phyloP scores from a whole-genome alignment of 2,797 vertebrate species.

The Muraenolepis orangiensis region DNA sequence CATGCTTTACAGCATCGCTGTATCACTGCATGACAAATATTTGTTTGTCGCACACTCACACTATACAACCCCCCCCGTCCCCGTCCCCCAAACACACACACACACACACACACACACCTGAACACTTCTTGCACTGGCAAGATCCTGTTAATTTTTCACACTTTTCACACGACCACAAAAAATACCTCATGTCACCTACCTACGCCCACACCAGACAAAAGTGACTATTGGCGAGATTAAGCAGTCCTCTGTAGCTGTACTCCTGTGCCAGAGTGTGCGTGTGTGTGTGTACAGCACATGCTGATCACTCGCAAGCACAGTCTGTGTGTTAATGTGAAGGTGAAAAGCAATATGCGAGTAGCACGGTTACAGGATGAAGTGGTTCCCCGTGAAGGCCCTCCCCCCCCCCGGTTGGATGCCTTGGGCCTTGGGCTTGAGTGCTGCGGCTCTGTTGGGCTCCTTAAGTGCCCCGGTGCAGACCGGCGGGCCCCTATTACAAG shows the following conservation, averaged over 20 bases:
- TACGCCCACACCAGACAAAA: not conserved
- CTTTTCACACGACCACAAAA: not conserved
- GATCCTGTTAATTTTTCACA: not conserved
- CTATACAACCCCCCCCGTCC: too few species aligned
- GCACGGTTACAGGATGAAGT: slow-evolving; percentile 9
- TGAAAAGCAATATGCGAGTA: slow-evolving; percentile 11
- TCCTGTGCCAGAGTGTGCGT: not conserved
- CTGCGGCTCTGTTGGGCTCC: slow-evolving; percentile 29
- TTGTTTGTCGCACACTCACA: not conserved
- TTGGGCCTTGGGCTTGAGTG: slow-evolving; percentile 15
- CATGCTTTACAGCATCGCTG: not conserved
- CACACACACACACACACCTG: not conserved
- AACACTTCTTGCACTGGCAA: not conserved
- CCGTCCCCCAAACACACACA: not conserved
- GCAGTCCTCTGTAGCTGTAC: not conserved
- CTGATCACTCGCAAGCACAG: not conserved
- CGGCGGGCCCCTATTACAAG: slow-evolving; percentile 33
- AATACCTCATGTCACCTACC: not conserved
- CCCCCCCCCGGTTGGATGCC: slow-evolving; percentile 19
- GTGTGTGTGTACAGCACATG: slow-evolving; percentile 1
- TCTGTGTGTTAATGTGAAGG: slow-evolving; percentile 1
- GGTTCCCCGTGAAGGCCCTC: slow-evolving; percentile 13
- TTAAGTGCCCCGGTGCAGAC: slow-evolving; percentile 20
- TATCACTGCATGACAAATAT: not conserved
- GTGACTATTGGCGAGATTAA: too few species aligned